Conservation (phyloP, 92 coral and sea anemone species). For the Umimayanthus chanpuru region DNA sequence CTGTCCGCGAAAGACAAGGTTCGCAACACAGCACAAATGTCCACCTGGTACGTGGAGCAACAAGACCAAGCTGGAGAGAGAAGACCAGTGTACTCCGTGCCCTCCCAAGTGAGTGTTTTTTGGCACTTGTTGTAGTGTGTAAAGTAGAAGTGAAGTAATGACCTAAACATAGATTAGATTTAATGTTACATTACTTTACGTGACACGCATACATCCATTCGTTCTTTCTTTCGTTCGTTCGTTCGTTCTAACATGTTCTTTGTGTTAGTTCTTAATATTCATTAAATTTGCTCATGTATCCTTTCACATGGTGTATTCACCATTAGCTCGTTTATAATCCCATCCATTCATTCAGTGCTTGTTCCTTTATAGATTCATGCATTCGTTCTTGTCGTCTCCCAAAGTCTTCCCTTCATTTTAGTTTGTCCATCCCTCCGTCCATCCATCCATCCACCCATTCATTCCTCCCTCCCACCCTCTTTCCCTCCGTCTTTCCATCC, state of each 20-base stretch:
- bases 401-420: background rate
- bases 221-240: background rate
- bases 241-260: background rate
- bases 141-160: too few species aligned
- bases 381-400: too few species aligned
- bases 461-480: background rate
- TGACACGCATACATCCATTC: too few species aligned
- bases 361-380: background rate
- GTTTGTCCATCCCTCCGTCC: background rate
- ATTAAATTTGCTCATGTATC: background rate
- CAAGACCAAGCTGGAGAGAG: slow-evolving; percentile 70
- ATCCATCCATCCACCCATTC: background rate
- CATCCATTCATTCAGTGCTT: too few species aligned
- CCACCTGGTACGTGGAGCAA: slow-evolving; percentile 96
- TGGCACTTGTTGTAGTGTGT: background rate
- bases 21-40: slow-evolving; percentile 85
- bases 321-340: too few species aligned
- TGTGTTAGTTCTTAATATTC: too few species aligned
- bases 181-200: too few species aligned
- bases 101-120: slow-evolving; percentile 79
- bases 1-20: slow-evolving; percentile 76
- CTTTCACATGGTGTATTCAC: background rate
- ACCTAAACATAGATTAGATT: too few species aligned
- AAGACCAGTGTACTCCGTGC: slow-evolving; percentile 78
- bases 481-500: background rate